These are phyloP conservation scores for Oreochromis aureus DNA, from an alignment of 2,113 vertebrate genomes.

Conservation along the genomic window DNA sequence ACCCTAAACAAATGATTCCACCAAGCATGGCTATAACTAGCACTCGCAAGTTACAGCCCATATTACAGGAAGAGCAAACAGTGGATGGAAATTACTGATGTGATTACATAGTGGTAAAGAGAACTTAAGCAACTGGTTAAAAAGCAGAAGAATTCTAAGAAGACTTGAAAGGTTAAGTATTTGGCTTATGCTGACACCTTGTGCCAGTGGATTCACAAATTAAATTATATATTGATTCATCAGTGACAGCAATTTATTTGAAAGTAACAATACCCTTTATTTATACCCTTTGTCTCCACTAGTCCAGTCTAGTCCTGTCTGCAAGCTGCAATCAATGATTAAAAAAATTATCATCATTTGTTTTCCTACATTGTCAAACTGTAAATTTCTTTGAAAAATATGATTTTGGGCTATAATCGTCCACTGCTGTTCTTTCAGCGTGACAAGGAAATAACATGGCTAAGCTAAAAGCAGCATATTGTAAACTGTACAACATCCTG, in stretches of 20 bases:
- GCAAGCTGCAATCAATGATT: not conserved
- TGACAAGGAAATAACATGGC: not conserved
- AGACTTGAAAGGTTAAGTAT: not conserved
- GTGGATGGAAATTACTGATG: not conserved
- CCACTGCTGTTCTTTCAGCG: not conserved
- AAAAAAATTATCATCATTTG: not conserved
- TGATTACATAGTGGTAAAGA: not conserved
- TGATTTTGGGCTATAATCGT: not conserved
- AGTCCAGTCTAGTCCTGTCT: fast-evolving
- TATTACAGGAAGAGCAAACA: not conserved
- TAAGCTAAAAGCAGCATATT: not conserved
- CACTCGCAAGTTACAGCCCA: not conserved
- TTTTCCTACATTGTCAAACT: not conserved
- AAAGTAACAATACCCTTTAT: not conserved
- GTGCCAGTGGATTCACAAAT: not conserved
- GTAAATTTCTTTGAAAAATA: not conserved
- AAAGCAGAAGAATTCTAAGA: not conserved
- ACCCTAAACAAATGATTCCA: not conserved
- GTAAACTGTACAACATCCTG: not conserved
- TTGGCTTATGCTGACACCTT: not conserved
- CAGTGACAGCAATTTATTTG: not conserved
- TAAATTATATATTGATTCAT: not conserved
- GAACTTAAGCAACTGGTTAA: not conserved
- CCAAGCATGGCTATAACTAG: not conserved
- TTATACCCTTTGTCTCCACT: not conserved